These are phyloP conservation scores for Tarsius wallacei DNA, from an alignment of 2,797 vertebrate species.

Conservation along the genomic window DNA sequence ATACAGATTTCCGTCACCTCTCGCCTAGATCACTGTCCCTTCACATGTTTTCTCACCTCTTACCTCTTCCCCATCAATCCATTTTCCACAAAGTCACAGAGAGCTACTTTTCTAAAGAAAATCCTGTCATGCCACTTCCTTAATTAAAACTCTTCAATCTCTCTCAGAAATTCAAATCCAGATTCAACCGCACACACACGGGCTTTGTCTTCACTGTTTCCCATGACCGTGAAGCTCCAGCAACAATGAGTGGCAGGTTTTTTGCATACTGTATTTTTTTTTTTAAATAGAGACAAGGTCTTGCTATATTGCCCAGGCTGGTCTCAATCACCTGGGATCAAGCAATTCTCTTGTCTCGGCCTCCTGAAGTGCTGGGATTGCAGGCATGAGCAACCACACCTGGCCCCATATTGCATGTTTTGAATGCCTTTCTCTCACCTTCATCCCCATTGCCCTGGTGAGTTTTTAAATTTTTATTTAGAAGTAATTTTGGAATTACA, in stretches of 20 bases:
- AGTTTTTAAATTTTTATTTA: slow-evolving; percentile 34
- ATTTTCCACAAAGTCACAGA: neutral
- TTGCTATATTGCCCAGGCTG: too few relatives aligned
- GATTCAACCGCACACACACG: neutral
- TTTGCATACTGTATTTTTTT: neutral
- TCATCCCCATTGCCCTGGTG: neutral
- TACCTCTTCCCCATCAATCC: neutral
- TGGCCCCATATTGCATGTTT: neutral
- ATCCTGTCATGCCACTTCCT: neutral
- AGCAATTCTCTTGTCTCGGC: too few relatives aligned
- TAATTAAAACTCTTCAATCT: neutral
- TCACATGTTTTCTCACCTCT: neutral
- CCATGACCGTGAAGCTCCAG: neutral
- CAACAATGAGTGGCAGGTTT: neutral
- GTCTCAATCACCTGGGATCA: too few relatives aligned
- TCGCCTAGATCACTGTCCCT: neutral
- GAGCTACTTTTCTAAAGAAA: slow-evolving; percentile 10
- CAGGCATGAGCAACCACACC: too few relatives aligned
- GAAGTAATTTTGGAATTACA: slow-evolving; percentile 57
- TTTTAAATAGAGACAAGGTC: too few relatives aligned
- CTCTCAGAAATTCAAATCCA: neutral
- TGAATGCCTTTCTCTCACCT: neutral
- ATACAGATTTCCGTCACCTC: neutral
- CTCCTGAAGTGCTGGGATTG: too few relatives aligned
- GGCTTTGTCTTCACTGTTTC: neutral